Percentiles rank a stretch among this genome's conserved stretches.
phyloP scores from a whole-genome alignment of 2,888 invertebrate genomes.

The Teinopalpus imperialis region DNA sequence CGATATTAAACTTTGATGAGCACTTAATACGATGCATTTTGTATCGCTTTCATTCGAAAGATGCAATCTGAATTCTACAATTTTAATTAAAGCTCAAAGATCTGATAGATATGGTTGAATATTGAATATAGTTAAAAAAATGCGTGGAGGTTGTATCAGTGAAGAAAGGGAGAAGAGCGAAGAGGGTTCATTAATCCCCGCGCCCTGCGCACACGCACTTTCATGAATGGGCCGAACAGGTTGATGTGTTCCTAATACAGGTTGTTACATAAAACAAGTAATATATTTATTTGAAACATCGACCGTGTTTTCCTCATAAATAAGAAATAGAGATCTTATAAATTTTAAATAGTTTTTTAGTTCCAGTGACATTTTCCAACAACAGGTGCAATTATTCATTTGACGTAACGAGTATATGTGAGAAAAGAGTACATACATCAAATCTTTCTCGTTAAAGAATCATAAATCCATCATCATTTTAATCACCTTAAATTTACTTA shows the following conservation, averaged over 20 bases:
- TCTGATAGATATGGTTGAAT: conserved; percentile 38
- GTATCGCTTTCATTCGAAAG: conserved; percentile 13
- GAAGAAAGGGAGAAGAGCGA: conserved; percentile 55
- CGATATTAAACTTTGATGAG: conserved; percentile 43
- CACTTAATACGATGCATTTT: conserved; percentile 40
- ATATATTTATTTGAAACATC: too few relatives aligned
- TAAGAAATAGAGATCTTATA: too few relatives aligned
- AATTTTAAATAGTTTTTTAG: too few relatives aligned
- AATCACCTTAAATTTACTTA: too few relatives aligned
- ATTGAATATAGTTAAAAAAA: conserved; percentile 28
- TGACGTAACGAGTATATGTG: too few relatives aligned
- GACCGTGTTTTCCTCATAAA: too few relatives aligned
- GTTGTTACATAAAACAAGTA: conserved; percentile 42
- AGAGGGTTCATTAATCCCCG: conserved; percentile 80
- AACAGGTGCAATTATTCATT: too few relatives aligned
- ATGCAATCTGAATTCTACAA: conserved; percentile 23
- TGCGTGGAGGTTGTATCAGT: conserved; percentile 50
- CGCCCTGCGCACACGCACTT: conserved; percentile 82
- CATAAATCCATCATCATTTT: too few relatives aligned
- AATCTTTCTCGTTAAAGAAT: too few relatives aligned
- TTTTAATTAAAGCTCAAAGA: conserved; percentile 37
- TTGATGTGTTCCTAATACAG: conserved; percentile 73
- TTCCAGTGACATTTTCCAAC: too few relatives aligned
- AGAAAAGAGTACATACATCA: too few relatives aligned
- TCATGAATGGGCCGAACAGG: conserved; percentile 81